phyloP scores from a whole-genome alignment of 2,113 vertebrate genomes.

The Elephas maximus region DNA sequence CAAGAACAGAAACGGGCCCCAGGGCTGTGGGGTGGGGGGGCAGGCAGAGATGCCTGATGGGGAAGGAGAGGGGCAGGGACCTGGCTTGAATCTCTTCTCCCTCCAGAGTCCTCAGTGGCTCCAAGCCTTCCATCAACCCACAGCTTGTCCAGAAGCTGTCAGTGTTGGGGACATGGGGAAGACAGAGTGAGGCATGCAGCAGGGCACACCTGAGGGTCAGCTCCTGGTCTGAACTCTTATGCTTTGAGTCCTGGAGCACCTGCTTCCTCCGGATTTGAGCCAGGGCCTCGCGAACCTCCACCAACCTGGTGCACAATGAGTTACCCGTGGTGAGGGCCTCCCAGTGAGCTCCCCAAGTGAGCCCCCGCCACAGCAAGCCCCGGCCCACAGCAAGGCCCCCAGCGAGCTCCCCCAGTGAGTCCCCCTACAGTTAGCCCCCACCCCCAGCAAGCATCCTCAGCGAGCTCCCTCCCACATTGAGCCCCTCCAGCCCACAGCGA shows the following conservation, averaged over 20 bases:
- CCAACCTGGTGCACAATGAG: slow-evolving; percentile 62
- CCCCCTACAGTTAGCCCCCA: too few relatives aligned
- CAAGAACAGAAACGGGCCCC: not conserved
- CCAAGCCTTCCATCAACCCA: not conserved
- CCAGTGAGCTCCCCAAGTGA: too few relatives aligned
- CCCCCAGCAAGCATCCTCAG: too few relatives aligned
- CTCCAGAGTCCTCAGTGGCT: not conserved
- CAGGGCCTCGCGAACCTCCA: slow-evolving; percentile 79
- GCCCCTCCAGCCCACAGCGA: too few relatives aligned
- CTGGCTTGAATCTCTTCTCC: not conserved
- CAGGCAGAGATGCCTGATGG: not conserved
- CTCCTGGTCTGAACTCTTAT: slow-evolving; percentile 39
- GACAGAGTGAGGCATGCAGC: not conserved
- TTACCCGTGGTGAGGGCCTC: not conserved
- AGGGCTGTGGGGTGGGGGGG: not conserved
- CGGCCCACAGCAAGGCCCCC: not conserved
- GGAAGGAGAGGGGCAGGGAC: not conserved
- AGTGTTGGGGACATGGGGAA: not conserved
- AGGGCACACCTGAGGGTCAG: slow-evolving; percentile 50
- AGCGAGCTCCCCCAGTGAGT: not conserved
- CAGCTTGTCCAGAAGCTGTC: too few relatives aligned
- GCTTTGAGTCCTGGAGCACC: slow-evolving; percentile 17
- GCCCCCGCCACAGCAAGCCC: not conserved
- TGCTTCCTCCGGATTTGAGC: slow-evolving; percentile 74
- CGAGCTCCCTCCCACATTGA: too few relatives aligned